Percentiles rank a stretch among this genome's conserved stretches.
Evolutionary conservation across 2,888 invertebrate species (phyloP).

Genomic region (Ferrisia virgata): DNA sequence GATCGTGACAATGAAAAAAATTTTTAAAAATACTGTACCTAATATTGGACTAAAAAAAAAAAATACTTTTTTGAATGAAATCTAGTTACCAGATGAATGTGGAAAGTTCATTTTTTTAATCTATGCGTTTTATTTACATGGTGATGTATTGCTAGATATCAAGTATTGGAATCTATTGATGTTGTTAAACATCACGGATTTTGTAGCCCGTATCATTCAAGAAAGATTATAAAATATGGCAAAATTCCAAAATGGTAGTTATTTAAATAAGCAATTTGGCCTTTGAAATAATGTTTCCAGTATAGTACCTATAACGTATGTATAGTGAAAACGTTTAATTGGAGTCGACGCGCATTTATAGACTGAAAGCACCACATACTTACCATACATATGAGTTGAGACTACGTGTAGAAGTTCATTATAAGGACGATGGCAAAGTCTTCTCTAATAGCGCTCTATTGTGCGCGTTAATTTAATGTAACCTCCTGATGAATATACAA

Average conservation of each 20-base stretch:
- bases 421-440: neutral
- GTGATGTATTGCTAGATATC: neutral
- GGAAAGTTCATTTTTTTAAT: neutral
- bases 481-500: neutral
- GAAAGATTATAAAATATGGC: neutral
- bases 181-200: slow-evolving; percentile 13
- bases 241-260: slow-evolving; percentile 6
- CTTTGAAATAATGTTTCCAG: slow-evolving; percentile 19
- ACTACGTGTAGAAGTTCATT: no score
- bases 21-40: no score
- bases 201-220: slow-evolving; percentile 1
- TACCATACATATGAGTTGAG: no score
- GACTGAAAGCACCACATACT: no score
- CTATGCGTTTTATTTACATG: neutral
- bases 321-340: neutral
- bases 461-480: no score
- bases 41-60: no score
- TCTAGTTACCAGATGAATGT: no score
- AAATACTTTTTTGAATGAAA: no score
- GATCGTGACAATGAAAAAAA: no score
- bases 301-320: neutral
- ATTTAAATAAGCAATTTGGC: slow-evolving; percentile 11
- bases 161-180: neutral
- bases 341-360: neutral
- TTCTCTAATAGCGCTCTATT: neutral